Percentiles rank a stretch among this genome's conserved stretches.
Conservation (phyloP, 2,113 vertebrate species). For the Atherinomorus stipes region DNA sequence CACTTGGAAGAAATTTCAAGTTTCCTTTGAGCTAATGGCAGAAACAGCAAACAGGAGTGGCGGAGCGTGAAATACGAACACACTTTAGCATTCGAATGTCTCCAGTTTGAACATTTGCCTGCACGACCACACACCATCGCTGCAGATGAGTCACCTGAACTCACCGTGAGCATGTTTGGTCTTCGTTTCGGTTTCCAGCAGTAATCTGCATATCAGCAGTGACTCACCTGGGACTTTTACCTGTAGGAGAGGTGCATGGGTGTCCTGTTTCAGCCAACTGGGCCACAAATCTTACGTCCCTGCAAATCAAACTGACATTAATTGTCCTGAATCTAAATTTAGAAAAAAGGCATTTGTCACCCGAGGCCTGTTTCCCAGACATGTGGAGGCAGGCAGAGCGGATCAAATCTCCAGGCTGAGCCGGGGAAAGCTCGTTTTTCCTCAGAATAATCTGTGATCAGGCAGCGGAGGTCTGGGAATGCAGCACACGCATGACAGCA, state of each 20-base stretch:
- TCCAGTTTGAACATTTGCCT: no score
- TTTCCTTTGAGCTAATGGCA: no score
- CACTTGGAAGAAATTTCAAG: no score
- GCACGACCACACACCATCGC: not conserved
- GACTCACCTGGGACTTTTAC: constrained; percentile 45
- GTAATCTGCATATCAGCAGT: constrained; percentile 6
- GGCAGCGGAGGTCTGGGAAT: constrained; percentile 29
- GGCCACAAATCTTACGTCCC: not conserved
- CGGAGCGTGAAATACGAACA: no score
- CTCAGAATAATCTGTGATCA: constrained; percentile 1
- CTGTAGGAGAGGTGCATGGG: constrained; percentile 19
- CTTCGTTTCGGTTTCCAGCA: constrained; percentile 47
- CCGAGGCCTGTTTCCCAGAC: constrained; percentile 18
- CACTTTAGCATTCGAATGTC: no score
- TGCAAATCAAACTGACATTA: not conserved
- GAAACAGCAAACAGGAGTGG: no score
- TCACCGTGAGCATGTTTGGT: constrained; percentile 37
- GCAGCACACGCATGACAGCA: not conserved
- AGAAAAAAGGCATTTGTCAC: constrained; percentile 5
- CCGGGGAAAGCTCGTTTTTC: constrained; percentile 22
- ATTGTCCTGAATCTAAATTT: not conserved
- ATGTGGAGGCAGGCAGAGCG: constrained; percentile 44
- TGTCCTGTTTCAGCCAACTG: constrained; percentile 1
- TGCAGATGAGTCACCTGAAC: constrained; percentile 1
- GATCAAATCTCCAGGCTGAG: not conserved